These are phyloP conservation scores for Naja naja DNA, from an alignment of 2,113 vertebrate species.

Conservation along the genomic window DNA sequence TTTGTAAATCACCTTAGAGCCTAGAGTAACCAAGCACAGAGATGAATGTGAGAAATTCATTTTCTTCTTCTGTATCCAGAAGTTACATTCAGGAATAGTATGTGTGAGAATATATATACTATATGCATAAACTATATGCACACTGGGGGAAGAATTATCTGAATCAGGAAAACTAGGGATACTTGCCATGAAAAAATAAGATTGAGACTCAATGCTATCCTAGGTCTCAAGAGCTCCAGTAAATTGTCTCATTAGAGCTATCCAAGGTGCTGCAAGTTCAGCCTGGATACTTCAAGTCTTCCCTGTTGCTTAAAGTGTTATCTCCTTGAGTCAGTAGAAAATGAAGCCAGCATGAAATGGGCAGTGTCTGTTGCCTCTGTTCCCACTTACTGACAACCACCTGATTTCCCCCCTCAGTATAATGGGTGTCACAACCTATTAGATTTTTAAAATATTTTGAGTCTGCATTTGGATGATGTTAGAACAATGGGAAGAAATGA, in stretches of 20 bases:
- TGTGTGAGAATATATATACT: not conserved
- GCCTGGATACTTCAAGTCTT: not conserved
- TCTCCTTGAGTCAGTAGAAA: not conserved
- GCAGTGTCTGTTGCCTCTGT: not conserved
- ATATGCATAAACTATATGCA: too few relatives aligned
- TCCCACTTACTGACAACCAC: not conserved
- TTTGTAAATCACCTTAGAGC: not conserved
- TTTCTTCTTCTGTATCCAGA: not conserved
- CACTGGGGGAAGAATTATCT: not conserved
- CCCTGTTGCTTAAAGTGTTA: not conserved
- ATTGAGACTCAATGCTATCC: not conserved
- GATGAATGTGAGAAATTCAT: not conserved
- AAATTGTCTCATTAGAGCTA: not conserved
- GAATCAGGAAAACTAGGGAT: not conserved
- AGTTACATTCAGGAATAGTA: not conserved
- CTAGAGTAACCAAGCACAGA: not conserved
- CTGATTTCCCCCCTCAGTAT: not conserved
- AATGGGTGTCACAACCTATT: not conserved
- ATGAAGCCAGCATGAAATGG: not conserved
- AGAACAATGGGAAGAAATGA: not conserved
- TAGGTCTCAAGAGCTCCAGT: not conserved
- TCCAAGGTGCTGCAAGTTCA: not conserved
- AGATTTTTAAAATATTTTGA: not conserved
- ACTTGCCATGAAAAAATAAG: not conserved
- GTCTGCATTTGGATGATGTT: not conserved